Evolutionary conservation across 1,140 invertebrate genomes (phyloP).

Genomic region (Thaumatotibia leucotreta): DNA sequence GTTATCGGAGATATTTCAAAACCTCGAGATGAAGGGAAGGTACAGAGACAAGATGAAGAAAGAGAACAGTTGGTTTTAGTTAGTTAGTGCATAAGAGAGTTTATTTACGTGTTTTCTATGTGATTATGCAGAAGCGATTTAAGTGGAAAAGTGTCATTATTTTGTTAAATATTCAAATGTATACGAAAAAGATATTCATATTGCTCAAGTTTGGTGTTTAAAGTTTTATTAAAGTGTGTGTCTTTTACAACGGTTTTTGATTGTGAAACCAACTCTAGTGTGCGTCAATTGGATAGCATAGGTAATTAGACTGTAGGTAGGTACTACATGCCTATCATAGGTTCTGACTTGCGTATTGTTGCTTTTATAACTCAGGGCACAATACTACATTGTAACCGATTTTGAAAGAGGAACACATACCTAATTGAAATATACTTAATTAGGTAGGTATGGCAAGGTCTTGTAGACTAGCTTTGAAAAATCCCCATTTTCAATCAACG

Average conservation of each 20-base stretch:
- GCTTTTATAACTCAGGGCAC: no score
- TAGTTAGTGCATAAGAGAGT: constrained; percentile 25
- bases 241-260: neutral
- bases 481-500: no score
- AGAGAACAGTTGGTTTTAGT: constrained; percentile 70
- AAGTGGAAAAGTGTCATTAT: constrained; percentile 38
- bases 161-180: constrained; percentile 35
- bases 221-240: constrained; percentile 11
- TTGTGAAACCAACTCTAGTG: neutral
- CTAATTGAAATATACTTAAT: no score
- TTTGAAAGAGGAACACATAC: no score
- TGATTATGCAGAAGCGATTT: constrained; percentile 22
- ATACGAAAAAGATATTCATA: constrained; percentile 37
- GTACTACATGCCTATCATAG: no score
- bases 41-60: constrained; percentile 62
- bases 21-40: constrained; percentile 54
- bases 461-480: no score
- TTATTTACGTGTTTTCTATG: constrained; percentile 32
- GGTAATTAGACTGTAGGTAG: no score
- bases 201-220: constrained; percentile 62
- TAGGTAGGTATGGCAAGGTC: no score
- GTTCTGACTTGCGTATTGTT: no score
- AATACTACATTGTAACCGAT: no score
- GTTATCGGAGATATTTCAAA: constrained; percentile 63
- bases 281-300: no score